phyloP scores from a whole-genome alignment of 35 echinoderm and acorn worm genomes.

The Patiria miniata region DNA sequence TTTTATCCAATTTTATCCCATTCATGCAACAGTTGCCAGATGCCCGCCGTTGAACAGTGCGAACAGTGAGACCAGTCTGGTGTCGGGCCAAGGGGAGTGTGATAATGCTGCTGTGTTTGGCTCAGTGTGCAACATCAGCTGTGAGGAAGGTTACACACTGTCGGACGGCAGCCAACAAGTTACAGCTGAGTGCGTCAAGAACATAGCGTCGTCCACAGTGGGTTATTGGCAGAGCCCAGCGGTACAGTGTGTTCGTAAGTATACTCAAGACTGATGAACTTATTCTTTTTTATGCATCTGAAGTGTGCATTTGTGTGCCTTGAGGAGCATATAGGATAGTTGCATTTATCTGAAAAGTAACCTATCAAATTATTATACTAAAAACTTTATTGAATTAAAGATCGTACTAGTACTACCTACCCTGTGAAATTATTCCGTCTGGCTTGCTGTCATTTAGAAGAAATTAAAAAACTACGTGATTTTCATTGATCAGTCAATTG shows the following conservation, averaged over 20 bases:
- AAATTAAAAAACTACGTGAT: no score
- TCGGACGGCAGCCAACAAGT: constrained; percentile 16
- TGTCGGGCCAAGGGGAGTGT: constrained; percentile 49
- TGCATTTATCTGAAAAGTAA: not conserved
- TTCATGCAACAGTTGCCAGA: constrained; percentile 31
- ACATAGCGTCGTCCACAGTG: not conserved
- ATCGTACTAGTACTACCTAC: no score
- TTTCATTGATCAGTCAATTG: no score
- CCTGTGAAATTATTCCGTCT: no score
- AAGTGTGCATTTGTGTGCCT: not conserved
- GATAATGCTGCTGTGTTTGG: constrained; percentile 44
- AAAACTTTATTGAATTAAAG: no score
- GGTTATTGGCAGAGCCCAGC: constrained; percentile 25
- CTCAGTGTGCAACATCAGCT: constrained; percentile 50
- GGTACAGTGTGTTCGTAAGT: constrained; percentile 45
- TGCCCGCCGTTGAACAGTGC: constrained; percentile 51
- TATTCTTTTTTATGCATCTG: not conserved
- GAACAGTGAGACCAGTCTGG: constrained; percentile 37
- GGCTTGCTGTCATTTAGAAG: no score
- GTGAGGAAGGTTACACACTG: constrained; percentile 58
- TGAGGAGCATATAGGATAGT: not conserved
- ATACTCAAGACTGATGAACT: not conserved
- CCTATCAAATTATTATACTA: not conserved
- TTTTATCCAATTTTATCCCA: no score
- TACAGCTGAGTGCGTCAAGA: not conserved